Base-by-base conservation (phyloP, 2,113 vertebrate species). In the Natator depressus region DNA sequence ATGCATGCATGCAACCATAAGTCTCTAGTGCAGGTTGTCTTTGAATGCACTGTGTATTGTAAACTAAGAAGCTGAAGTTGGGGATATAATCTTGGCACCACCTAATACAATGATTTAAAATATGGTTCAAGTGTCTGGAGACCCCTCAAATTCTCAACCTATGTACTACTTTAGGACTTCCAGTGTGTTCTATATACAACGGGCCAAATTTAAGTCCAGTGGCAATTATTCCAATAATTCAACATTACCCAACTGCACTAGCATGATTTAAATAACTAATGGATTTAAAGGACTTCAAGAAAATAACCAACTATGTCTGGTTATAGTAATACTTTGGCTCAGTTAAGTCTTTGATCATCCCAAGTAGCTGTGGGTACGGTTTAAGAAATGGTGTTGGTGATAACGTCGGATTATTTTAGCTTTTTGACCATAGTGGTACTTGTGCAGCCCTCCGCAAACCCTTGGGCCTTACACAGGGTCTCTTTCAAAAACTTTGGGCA, bases 201-300 rank as follows among this genome's bases (percentile, higher is more conserved):
- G 54, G 85, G 62, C 82, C 46, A 4, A 0, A 6, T 75, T 82
- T 35, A 92, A 90, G 82, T 89, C 62, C 93, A 92, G 51, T 96
- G 90, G 89, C 94, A 95, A 95, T 96, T 96, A 85, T 95, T 96
- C 69, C 55, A 88, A 90, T 96, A 96, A 65, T 82, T 24, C 78
- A 96, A 57, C 83, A 95, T 96, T 85, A 96, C 85, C 75, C 88
- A 83, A 88, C 9, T 72, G 9, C 16, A 25, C 9, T 89, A 59
- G 10, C 57, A n/a, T 95, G 90, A 87, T 86, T 62, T 85, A 94
- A 81, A 69, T 89, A 94, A 91, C 62, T 97, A 95, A 82, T 85
- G 89, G 94, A 22, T 92, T 97, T n/a, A 89, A 84, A 84, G 51
- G 46, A 86, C 16, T 22, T 72, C 22, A 38, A 72, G 8, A 38